phyloP scores from a whole-genome alignment of 2,888 invertebrate genomes.

The Hirtodrosophila trivittata region DNA sequence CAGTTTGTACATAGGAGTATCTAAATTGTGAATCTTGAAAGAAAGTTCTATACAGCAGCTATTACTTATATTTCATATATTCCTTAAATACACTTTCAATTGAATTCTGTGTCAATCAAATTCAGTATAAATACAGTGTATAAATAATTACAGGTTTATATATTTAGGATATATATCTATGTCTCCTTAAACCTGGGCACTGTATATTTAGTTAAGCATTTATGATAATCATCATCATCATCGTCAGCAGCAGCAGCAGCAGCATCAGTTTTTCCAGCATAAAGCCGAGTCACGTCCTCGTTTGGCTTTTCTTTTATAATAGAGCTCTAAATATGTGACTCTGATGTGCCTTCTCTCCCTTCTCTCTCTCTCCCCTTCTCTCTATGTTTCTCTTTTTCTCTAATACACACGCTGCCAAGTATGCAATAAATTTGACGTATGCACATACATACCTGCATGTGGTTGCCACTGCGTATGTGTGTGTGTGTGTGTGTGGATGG shows the following conservation, averaged over 20 bases:
- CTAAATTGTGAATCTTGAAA: too few species aligned
- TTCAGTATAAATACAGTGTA: not conserved
- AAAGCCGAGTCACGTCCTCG: constrained; percentile 55
- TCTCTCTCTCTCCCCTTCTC: constrained; percentile 1
- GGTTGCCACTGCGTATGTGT: constrained; percentile 8
- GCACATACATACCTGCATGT: constrained; percentile 16
- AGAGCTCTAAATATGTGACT: constrained; percentile 14
- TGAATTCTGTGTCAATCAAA: too few species aligned
- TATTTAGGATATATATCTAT: constrained; percentile 6
- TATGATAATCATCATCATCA: constrained; percentile 29
- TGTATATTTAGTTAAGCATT: constrained; percentile 39
- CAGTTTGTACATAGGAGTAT: too few species aligned
- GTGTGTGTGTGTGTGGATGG: constrained; percentile 7
- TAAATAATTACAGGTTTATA: not conserved
- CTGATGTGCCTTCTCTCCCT: constrained; percentile 7
- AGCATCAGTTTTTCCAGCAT: not conserved
- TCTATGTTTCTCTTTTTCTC: constrained; percentile 18
- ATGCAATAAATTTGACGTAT: constrained; percentile 71
- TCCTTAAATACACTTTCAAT: too few species aligned
- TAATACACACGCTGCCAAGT: constrained; percentile 57
- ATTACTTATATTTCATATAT: too few species aligned
- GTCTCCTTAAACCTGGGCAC: constrained; percentile 28
- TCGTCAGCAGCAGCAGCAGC: too few species aligned
- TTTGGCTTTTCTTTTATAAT: constrained; percentile 42
- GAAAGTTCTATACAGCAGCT: too few species aligned